Conservation (phyloP, 2,888 invertebrate species). For the Dendrolimus houi region DNA sequence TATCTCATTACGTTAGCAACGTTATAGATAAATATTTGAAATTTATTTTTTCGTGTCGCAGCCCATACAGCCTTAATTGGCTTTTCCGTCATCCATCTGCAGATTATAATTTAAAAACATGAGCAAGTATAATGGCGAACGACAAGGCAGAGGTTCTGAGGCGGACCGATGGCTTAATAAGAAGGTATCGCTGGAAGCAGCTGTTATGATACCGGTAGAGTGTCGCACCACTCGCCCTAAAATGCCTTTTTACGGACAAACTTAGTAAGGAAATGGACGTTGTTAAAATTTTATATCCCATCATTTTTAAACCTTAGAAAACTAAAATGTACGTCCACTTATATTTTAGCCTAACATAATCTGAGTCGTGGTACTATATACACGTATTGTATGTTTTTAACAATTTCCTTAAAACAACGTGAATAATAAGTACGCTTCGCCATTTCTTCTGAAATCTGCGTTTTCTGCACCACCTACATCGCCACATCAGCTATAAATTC, state of each 20-base stretch:
- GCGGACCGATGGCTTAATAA: constrained; percentile 66
- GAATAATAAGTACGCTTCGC: no score
- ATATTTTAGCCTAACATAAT: no score
- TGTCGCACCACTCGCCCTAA: constrained; percentile 68
- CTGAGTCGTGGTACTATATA: no score
- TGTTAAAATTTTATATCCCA: constrained; percentile 1
- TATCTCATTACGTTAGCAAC: neutral
- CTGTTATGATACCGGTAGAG: constrained; percentile 71
- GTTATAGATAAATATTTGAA: no score
- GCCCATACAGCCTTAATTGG: constrained; percentile 26
- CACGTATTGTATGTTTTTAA: no score
- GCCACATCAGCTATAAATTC: no score
- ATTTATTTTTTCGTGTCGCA: neutral
- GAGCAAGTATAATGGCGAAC: constrained; percentile 51
- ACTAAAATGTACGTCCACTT: no score
- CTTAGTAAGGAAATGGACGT: constrained; percentile 30
- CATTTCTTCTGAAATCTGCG: no score
- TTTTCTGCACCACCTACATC: no score
- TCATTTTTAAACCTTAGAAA: no score
- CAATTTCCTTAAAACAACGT: no score
- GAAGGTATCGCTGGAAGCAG: constrained; percentile 71
- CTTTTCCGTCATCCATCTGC: constrained; percentile 38
- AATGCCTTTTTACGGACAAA: constrained; percentile 38
- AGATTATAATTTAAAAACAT: constrained; percentile 69
- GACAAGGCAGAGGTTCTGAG: constrained; percentile 30